Conservation (phyloP, 2,113 vertebrate genomes). For the Terrapene triunguis region DNA sequence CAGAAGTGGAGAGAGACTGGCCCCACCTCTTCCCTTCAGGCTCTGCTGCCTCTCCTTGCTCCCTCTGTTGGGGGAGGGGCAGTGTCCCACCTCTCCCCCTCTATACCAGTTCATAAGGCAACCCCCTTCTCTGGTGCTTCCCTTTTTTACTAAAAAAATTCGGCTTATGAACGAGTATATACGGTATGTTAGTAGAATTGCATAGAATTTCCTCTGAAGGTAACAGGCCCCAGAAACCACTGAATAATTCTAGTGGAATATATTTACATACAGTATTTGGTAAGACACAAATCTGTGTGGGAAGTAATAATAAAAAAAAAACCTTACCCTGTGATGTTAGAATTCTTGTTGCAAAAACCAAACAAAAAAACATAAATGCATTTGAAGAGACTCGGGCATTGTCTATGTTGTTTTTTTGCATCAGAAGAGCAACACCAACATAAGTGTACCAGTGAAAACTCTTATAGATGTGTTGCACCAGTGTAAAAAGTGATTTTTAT, state of each 20-base stretch:
- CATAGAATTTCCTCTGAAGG: background rate
- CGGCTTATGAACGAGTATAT: too few relatives aligned
- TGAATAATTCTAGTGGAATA: conserved; percentile 12
- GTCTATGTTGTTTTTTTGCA: background rate
- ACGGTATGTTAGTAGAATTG: background rate
- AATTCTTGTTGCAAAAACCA: background rate
- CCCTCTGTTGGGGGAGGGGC: too few relatives aligned
- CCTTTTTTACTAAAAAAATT: too few relatives aligned
- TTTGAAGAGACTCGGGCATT: background rate
- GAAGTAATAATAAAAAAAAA: background rate
- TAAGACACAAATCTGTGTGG: background rate
- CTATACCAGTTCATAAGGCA: too few relatives aligned
- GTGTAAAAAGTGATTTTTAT: background rate
- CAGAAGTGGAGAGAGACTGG: too few relatives aligned
- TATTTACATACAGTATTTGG: background rate
- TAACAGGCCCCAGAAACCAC: background rate
- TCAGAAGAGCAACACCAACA: background rate
- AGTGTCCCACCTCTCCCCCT: too few relatives aligned
- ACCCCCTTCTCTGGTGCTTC: too few relatives aligned
- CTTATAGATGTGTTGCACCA: background rate
- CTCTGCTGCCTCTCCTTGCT: too few relatives aligned
- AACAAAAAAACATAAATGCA: background rate
- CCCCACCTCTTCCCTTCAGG: too few relatives aligned
- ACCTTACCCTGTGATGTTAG: background rate
- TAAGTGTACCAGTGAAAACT: background rate